A percentile compares a stretch with the other conserved stretches of the same genome.
Conservation (phyloP, 2,797 vertebrate species). For the Lagorchestes hirsutus region DNA sequence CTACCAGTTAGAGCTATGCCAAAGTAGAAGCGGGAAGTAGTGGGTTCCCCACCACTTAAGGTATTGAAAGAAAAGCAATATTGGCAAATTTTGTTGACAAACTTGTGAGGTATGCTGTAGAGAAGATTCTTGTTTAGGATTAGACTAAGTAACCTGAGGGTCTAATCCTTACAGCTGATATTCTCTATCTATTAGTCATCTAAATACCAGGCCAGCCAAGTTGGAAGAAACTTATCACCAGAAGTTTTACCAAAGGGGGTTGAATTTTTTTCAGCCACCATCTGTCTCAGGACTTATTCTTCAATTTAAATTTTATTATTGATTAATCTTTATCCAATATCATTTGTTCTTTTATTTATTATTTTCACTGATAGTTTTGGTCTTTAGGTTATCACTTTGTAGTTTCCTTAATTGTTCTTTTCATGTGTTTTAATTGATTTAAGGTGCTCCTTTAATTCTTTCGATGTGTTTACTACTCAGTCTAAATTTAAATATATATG, state of each 20-base stretch:
- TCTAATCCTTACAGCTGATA: neutral
- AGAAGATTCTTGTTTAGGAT: neutral
- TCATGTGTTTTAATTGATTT: too few relatives aligned
- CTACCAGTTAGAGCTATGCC: neutral
- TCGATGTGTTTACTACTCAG: too few relatives aligned
- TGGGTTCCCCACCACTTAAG: neutral
- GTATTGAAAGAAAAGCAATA: neutral
- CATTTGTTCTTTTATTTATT: too few relatives aligned
- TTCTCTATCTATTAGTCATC: neutral
- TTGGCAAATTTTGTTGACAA: neutral
- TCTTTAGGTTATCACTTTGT: too few relatives aligned
- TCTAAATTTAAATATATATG: too few relatives aligned
- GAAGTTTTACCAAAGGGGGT: neutral
- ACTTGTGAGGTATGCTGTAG: neutral
- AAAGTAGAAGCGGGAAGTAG: neutral
- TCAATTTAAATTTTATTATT: too few relatives aligned
- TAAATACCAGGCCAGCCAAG: neutral
- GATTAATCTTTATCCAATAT: too few relatives aligned
- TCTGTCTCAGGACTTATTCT: too few relatives aligned
- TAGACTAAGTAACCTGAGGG: neutral
- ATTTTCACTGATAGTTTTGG: too few relatives aligned
- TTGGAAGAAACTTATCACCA: neutral
- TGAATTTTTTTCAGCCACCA: neutral
- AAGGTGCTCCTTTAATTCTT: too few relatives aligned
- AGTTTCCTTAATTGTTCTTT: too few relatives aligned